Evolutionary conservation across 1,140 invertebrate genomes (phyloP), one percentile per base, ranked within the genome.

Genomic region (Dinoponera quadriceps): DNA sequence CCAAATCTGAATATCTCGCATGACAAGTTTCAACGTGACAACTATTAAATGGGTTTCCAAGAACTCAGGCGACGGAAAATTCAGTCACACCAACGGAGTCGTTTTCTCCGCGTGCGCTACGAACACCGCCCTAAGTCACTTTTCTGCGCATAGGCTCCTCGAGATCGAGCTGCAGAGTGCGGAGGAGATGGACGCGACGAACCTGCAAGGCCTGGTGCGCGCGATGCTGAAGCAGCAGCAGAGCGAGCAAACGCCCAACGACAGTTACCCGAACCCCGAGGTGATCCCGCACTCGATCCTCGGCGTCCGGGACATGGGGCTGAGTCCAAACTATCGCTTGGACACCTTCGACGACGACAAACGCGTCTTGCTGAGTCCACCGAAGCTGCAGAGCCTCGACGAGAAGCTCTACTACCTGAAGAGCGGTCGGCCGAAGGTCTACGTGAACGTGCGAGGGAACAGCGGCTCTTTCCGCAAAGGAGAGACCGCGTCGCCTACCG

Each of bases 361-460:
- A 14, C 87, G 51, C 2, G 63, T 80, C 3, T 27, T 89, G 7
- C 9, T 84, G 44, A 66, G 62, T 0, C 77, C 88, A 0, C 25
- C 82, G 9, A 87, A 87, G 18, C 27, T 85, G 18, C 82, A 57
- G 9, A 86, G 82, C 18, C n/a, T 62, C 5, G 87, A 93, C 22
- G 93, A 93, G 54, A 93, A 94, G 48, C 77, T 93, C 0, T 94
- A 93, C 51, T 93, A 93, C 14, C 65, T 93, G 9, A 94, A 93
- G 33, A 91, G 86, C 27, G 85, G 86, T 18, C 90, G 88, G 13
- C 92, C 92, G 0, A 93, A 92, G 49, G 92, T 93, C 0, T 91
- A 92, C 62, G 91, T 93, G 0, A 93, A 93, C 59, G 89, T 92
- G 5, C 83, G 92, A 3, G 91, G 91, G 0, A 73, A 83, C 59